Evolutionary conservation across 2,888 invertebrate genomes (phyloP).

Genomic region (Aradus depressus): DNA sequence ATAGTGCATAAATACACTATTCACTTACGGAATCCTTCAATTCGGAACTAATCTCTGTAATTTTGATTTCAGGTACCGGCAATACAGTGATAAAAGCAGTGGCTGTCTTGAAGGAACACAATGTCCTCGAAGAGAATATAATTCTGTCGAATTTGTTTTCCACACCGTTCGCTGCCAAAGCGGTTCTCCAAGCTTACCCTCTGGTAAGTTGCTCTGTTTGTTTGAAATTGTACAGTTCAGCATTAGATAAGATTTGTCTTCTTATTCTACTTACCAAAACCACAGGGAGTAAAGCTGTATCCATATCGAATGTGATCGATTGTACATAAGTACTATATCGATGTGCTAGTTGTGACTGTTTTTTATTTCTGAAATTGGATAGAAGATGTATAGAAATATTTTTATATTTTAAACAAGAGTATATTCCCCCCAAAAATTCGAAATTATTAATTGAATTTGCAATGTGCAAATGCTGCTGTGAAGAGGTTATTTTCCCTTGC

Average conservation of each 20-base stretch:
- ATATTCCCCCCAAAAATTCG: too few relatives aligned
- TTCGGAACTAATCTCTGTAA: not conserved
- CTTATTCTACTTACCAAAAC: too few relatives aligned
- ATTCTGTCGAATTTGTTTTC: conserved; percentile 96
- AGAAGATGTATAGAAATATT: too few relatives aligned
- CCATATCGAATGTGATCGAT: not conserved
- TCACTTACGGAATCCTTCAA: not conserved
- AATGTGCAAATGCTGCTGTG: too few relatives aligned
- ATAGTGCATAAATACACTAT: not conserved
- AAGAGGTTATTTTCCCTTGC: too few relatives aligned
- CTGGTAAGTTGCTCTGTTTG: conserved; percentile 38
- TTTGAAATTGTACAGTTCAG: not conserved
- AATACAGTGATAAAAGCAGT: conserved; percentile 93
- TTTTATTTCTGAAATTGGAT: too few relatives aligned
- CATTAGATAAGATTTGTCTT: too few relatives aligned
- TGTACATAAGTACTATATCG: not conserved
- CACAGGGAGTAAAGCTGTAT: too few relatives aligned
- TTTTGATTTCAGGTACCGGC: conserved; percentile 55
- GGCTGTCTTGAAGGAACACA: conserved; percentile 84
- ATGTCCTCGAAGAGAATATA: conserved; percentile 86
- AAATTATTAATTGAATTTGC: too few relatives aligned
- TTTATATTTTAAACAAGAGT: too few relatives aligned
- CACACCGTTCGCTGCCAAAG: conserved; percentile 80
- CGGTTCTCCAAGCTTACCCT: conserved; percentile 73
- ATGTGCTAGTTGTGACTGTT: too few relatives aligned